These are phyloP conservation scores for Macroramphosus scolopax DNA, from an alignment of 2,797 vertebrate species.

Conservation along the genomic window DNA sequence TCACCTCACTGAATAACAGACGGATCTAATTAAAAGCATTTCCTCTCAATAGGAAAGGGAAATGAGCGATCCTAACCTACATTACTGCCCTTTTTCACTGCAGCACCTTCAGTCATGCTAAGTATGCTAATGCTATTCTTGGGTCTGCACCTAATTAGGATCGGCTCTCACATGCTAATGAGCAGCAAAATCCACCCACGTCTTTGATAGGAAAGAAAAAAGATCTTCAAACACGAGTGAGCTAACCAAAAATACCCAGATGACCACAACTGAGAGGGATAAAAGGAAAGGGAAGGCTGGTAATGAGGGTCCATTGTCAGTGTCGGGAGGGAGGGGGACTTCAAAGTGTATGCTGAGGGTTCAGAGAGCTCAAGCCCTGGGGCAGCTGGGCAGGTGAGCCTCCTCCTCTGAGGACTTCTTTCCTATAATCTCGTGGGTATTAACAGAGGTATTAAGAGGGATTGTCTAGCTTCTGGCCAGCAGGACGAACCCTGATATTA, in stretches of 20 bases:
- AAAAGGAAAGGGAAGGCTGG: slow-evolving; percentile 32
- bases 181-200: neutral
- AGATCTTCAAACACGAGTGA: slow-evolving; percentile 47
- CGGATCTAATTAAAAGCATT: slow-evolving; percentile 43
- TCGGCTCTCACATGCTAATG: slow-evolving; percentile 39
- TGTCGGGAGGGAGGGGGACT: slow-evolving; percentile 31
- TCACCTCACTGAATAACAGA: slow-evolving; percentile 25
- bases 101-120: no score
- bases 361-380: slow-evolving; percentile 35
- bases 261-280: slow-evolving; percentile 29
- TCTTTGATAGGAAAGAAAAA: slow-evolving; percentile 33
- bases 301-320: slow-evolving; percentile 58
- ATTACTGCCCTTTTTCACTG: slow-evolving; percentile 9
- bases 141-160: slow-evolving; percentile 40
- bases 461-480: neutral
- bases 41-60: slow-evolving; percentile 32
- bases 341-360: slow-evolving; percentile 59
- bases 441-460: neutral
- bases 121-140: slow-evolving; percentile 20
- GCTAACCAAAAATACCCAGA: slow-evolving; percentile 18
- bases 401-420: slow-evolving; percentile 13
- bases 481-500: neutral
- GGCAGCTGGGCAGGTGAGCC: slow-evolving; percentile 39
- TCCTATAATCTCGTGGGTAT: slow-evolving; percentile 36
- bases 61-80: slow-evolving; percentile 14